Conservation (phyloP, 2,113 vertebrate genomes). For the Cyrtonyx montezumae region DNA sequence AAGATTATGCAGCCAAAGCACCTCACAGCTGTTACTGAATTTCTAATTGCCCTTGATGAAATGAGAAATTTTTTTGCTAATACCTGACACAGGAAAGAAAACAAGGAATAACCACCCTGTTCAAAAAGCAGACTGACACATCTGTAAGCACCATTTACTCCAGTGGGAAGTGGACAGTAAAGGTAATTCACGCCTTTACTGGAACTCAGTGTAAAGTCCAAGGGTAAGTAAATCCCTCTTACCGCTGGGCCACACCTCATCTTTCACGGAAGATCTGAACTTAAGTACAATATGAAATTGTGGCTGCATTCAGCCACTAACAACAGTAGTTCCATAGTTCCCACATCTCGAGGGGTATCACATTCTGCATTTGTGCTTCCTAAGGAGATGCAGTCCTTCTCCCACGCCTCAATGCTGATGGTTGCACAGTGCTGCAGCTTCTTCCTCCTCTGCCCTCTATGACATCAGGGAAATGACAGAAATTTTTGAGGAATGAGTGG, state of each 20-base stretch:
- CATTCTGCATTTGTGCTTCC: not conserved
- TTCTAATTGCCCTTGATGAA: not conserved
- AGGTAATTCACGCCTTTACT: not conserved
- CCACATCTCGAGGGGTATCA: not conserved
- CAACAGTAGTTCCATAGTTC: not conserved
- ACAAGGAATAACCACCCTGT: not conserved
- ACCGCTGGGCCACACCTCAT: not conserved
- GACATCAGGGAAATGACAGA: not conserved
- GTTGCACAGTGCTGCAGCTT: not conserved
- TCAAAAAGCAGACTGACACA: not conserved
- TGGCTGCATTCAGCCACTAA: not conserved
- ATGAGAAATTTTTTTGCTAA: not conserved
- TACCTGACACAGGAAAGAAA: not conserved
- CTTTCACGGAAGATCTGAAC: not conserved
- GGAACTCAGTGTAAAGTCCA: not conserved
- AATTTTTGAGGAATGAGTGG: not conserved
- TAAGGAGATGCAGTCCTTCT: not conserved
- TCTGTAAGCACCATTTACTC: not conserved
- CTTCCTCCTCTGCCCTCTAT: not conserved
- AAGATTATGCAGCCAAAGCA: not conserved
- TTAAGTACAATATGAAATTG: not conserved
- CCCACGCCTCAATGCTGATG: accelerated
- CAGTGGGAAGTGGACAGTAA: not conserved
- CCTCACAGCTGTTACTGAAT: not conserved
- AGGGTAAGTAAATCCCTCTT: not conserved